Evolutionary conservation across 35 echinoderm and acorn worm species (phyloP), one percentile per base, ranked within the genome.

Genomic region (Acanthaster planci): DNA sequence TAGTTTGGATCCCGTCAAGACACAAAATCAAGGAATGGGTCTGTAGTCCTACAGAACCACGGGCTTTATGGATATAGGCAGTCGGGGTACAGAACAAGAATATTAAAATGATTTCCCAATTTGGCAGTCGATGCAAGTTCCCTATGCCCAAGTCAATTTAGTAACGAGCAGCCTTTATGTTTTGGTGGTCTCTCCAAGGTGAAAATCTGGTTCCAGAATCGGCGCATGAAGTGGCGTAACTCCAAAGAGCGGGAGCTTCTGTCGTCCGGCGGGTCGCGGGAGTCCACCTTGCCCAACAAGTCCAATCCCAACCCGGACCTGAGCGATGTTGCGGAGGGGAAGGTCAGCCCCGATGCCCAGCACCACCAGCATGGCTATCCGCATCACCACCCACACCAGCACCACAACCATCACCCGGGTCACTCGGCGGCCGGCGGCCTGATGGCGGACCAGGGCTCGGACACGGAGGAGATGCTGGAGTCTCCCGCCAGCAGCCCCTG

Each of bases 171-270:
- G n/a, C n/a, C n/a, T n/a, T n/a, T 47, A 6, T 47, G 4, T 47
- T 47, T 47, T 12, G 12, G 4, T 47, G 42, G 42, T 83, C 39
- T 67, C 27, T 76, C 22, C 2, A 75, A 99, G 96, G 96, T 99
- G 7, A 99, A 99, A 84, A 99, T 99, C 50, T 99, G 96, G 96
- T 99, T 99, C 84, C 96, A 99, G 79, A 99, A 99, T 79, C 81
- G 96, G n/a, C 85, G 96, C 40, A 99, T 99, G 96, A 99, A 99
- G 91, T 99, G 96, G 96, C 52, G 96, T 22, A 99, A 99, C 55
- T 99, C 96, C 37, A 99, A 99, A 52, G 96, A 99, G 52, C 80
- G 96, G 36, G 96, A 99, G 76, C 86, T 99, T 12, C 77, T 99
- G 15, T 99, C 91, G 12, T 80, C 96, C 0, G 96, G 96, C 37